Conservation (phyloP, 64 coral and sea anemone species). For the Dendronephthya gigantea region DNA sequence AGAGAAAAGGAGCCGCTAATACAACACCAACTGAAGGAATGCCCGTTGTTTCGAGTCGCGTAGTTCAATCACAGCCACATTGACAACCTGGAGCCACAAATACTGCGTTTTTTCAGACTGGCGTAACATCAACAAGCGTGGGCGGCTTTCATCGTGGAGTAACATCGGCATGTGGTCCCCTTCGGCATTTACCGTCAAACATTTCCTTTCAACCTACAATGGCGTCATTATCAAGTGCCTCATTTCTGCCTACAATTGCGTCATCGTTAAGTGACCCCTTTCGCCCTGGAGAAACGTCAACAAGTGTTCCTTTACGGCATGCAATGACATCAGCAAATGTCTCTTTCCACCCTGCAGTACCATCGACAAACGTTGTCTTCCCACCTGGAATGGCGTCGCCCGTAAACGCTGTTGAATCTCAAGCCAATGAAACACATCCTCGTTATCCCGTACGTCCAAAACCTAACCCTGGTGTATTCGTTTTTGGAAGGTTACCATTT, state of each 20-base stretch:
- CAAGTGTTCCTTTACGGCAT: neutral
- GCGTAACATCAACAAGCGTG: neutral
- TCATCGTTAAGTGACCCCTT: neutral
- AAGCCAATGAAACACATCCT: neutral
- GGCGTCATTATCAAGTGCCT: no score
- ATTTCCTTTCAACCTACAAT: no score
- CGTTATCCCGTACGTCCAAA: neutral
- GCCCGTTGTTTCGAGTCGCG: slow-evolving; percentile 16
- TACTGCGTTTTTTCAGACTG: no score
- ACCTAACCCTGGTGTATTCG: neutral
- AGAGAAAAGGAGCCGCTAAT: slow-evolving; percentile 9
- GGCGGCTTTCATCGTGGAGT: neutral
- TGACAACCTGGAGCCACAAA: no score
- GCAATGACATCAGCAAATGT: neutral
- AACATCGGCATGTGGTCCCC: neutral
- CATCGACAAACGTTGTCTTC: neutral
- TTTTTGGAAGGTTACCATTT: neutral
- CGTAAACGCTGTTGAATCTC: neutral
- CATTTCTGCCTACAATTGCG: neutral
- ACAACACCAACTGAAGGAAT: slow-evolving; percentile 7
- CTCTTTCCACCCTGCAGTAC: neutral
- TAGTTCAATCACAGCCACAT: neutral
- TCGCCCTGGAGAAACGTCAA: neutral
- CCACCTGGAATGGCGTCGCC: neutral
- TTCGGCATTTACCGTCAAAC: no score